Evolutionary conservation across 2,113 vertebrate genomes (phyloP).

Genomic region (Platysteira castanea): DNA sequence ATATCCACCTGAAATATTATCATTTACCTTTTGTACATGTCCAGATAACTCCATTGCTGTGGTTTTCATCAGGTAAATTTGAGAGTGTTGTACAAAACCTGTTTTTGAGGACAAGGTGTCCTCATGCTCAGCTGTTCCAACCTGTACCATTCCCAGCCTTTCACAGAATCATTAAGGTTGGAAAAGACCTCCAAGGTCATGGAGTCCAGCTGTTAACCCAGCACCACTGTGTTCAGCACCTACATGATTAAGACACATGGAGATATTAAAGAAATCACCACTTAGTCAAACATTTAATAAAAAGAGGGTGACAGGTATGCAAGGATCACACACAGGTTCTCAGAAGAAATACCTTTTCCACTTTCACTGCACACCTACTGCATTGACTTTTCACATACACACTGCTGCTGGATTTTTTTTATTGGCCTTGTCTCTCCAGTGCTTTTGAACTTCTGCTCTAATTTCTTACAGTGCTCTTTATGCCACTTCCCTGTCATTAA

Average conservation of each 20-base stretch:
- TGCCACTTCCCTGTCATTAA: constrained; percentile 22
- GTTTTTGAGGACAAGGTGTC: neutral
- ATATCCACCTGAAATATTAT: neutral
- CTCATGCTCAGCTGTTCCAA: neutral
- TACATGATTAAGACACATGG: neutral
- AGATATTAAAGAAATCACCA: neutral
- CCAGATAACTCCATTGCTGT: neutral
- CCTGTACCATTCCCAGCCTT: neutral
- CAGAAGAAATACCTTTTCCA: neutral
- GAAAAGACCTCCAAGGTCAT: neutral
- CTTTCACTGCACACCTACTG: neutral
- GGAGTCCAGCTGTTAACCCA: neutral
- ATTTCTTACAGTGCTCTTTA: neutral
- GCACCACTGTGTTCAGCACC: neutral
- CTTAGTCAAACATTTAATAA: neutral
- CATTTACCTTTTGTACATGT: neutral
- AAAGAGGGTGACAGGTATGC: neutral
- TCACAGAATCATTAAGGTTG: neutral
- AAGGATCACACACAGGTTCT: neutral
- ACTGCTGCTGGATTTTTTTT: neutral
- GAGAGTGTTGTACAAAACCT: neutral
- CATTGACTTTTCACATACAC: neutral
- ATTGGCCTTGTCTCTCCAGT: neutral
- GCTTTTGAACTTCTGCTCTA: constrained; percentile 26
- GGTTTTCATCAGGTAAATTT: neutral